These are phyloP conservation scores for Dinoponera quadriceps DNA, from an alignment of 1,140 invertebrate species.

Conservation along the genomic window DNA sequence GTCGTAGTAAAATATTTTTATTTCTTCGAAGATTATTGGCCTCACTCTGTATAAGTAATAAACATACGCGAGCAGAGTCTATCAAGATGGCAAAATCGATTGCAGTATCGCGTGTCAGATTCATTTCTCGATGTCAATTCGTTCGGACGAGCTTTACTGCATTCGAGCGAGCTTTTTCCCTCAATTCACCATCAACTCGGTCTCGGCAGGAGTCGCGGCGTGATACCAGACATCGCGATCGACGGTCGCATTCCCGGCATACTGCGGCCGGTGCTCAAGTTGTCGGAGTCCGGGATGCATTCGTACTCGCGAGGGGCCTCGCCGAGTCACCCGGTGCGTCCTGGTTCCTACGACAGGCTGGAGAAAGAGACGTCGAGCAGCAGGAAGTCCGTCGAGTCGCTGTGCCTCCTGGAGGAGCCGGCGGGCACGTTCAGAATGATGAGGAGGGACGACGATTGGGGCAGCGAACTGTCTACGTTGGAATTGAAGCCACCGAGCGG, in stretches of 20 bases:
- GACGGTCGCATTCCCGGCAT: slow-evolving; percentile 77
- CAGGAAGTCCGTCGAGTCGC: slow-evolving; percentile 80
- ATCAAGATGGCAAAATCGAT: too few relatives aligned
- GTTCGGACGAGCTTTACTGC: too few relatives aligned
- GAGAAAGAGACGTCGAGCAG: slow-evolving; percentile 73
- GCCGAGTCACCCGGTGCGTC: slow-evolving; percentile 75
- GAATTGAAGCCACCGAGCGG: slow-evolving; percentile 83
- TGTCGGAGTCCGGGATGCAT: slow-evolving; percentile 80
- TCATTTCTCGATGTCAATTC: too few relatives aligned
- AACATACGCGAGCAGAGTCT: too few relatives aligned
- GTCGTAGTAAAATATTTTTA: too few relatives aligned
- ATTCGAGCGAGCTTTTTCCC: too few relatives aligned
- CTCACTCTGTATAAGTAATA: too few relatives aligned
- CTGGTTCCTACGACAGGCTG: slow-evolving; percentile 71
- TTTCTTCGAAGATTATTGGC: too few relatives aligned
- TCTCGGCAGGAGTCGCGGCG: slow-evolving; percentile 77
- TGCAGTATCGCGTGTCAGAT: too few relatives aligned
- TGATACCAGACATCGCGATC: slow-evolving; percentile 78
- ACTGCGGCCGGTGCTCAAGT: slow-evolving; percentile 77
- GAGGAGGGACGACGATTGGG: slow-evolving; percentile 78
- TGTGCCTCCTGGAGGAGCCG: slow-evolving; percentile 78
- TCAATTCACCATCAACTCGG: too few relatives aligned
- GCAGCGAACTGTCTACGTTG: slow-evolving; percentile 82
- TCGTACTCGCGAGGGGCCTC: slow-evolving; percentile 80
- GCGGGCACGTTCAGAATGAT: slow-evolving; percentile 69